Evolutionary conservation across 2,888 invertebrate species (phyloP).

Genomic region (Stenoptilia bipunctidactyla): DNA sequence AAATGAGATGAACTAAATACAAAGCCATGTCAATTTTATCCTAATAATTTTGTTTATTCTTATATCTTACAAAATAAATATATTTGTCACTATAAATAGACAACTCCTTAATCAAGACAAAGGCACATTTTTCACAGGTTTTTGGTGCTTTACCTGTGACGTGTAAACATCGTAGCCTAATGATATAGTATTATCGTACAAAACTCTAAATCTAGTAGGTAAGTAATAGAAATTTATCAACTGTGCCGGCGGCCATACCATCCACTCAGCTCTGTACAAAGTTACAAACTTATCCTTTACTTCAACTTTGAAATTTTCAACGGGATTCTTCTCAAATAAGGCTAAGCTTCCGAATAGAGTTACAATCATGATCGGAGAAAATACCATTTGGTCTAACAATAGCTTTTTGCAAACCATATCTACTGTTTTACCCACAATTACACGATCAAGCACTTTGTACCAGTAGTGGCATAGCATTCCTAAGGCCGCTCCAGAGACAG

Average conservation of each 20-base stretch:
- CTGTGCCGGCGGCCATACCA: constrained; percentile 96
- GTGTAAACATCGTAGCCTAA: constrained; percentile 91
- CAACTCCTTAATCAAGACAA: neutral
- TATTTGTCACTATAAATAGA: neutral
- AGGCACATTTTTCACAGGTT: neutral
- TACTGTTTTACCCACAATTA: constrained; percentile 79
- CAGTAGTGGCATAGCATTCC: constrained; percentile 90
- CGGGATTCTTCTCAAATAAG: constrained; percentile 76
- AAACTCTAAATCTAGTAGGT: constrained; percentile 85
- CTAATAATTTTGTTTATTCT: no score
- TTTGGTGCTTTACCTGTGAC: constrained; percentile 82
- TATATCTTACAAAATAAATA: constrained; percentile 15
- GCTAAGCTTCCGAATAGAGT: constrained; percentile 87
- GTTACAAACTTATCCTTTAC: constrained; percentile 80
- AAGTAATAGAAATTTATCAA: constrained; percentile 91
- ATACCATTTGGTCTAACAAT: constrained; percentile 85
- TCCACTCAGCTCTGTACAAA: constrained; percentile 90
- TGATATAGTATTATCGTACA: constrained; percentile 91
- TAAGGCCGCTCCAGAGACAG: constrained; percentile 81
- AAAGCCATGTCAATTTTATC: no score
- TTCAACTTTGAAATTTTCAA: constrained; percentile 76
- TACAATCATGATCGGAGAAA: constrained; percentile 86
- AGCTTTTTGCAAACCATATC: constrained; percentile 83
- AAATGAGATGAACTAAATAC: no score
- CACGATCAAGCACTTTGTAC: constrained; percentile 85